A percentile compares a stretch with the other conserved stretches of the same genome.
Evolutionary conservation across 2,888 invertebrate genomes (phyloP).

Genomic region (Nomada ferruginata): DNA sequence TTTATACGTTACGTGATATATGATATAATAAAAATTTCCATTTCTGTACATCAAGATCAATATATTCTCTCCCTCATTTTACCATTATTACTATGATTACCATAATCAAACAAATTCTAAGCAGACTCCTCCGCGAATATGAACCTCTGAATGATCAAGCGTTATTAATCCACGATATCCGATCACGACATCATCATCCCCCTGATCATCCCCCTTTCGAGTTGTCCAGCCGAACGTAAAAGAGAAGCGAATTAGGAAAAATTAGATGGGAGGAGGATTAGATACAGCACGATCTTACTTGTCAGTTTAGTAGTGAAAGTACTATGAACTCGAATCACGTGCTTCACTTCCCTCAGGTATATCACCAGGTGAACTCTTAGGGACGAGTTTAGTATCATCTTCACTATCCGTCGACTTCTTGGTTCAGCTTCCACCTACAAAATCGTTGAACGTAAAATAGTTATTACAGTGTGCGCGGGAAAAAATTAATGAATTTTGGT

Average conservation of each 20-base stretch:
- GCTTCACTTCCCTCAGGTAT: conserved; percentile 78
- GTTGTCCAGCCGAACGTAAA: background rate
- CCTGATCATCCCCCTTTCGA: conserved; percentile 10
- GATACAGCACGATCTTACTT: conserved; percentile 39
- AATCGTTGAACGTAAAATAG: background rate
- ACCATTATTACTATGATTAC: background rate
- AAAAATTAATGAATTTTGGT: background rate
- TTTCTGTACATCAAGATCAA: no score
- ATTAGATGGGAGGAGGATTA: conserved; percentile 37
- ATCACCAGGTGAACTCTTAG: conserved; percentile 76
- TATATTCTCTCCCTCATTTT: background rate
- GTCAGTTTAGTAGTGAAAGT: conserved; percentile 77
- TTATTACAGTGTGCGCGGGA: background rate
- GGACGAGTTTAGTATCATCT: conserved; percentile 80
- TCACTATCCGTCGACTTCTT: conserved; percentile 75
- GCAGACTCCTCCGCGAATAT: background rate
- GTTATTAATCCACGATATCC: conserved; percentile 36
- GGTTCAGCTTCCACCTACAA: background rate
- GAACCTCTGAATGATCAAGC: conserved; percentile 11
- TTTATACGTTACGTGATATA: no score
- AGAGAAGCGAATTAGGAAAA: conserved; percentile 32
- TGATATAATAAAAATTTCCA: no score
- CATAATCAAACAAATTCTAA: background rate
- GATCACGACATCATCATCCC: conserved; percentile 13
- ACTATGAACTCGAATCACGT: conserved; percentile 76